Evolutionary conservation across 2,888 invertebrate species (phyloP).

Genomic region (Leptura quadrifasciata): DNA sequence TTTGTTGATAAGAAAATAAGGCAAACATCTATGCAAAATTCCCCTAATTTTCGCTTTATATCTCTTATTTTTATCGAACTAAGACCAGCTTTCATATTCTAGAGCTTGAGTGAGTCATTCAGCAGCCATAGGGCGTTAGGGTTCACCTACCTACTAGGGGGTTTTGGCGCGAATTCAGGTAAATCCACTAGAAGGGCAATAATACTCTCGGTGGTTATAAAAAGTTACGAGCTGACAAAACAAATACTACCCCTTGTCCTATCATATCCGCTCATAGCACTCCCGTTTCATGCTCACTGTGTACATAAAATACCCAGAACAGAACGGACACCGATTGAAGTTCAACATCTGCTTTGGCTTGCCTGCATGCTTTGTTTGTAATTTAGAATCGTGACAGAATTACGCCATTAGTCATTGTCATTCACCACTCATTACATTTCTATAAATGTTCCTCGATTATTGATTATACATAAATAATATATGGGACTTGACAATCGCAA

Average conservation of each 20-base stretch:
- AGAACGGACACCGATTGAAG: neutral
- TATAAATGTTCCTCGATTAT: too few relatives aligned
- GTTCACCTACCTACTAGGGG: neutral
- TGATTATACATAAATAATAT: too few relatives aligned
- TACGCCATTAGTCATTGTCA: conserved; percentile 3
- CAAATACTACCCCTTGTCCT: neutral
- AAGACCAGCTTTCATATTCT: neutral
- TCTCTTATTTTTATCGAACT: too few relatives aligned
- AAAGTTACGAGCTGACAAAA: neutral
- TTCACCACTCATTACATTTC: neutral
- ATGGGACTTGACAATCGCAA: too few relatives aligned
- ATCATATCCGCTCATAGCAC: neutral
- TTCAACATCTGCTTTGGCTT: conserved; percentile 7
- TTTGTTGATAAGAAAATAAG: too few relatives aligned
- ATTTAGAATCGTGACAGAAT: neutral
- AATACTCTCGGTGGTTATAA: too few relatives aligned
- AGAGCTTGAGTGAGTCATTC: neutral
- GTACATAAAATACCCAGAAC: neutral
- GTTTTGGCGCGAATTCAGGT: neutral
- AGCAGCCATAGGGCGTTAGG: neutral
- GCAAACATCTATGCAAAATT: too few relatives aligned
- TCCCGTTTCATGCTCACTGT: neutral
- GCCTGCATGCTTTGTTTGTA: conserved; percentile 2
- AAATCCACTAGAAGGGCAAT: too few relatives aligned
- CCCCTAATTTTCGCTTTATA: too few relatives aligned